Conservation (phyloP, 2,113 vertebrate genomes). For the Pleuronectes platessa region DNA sequence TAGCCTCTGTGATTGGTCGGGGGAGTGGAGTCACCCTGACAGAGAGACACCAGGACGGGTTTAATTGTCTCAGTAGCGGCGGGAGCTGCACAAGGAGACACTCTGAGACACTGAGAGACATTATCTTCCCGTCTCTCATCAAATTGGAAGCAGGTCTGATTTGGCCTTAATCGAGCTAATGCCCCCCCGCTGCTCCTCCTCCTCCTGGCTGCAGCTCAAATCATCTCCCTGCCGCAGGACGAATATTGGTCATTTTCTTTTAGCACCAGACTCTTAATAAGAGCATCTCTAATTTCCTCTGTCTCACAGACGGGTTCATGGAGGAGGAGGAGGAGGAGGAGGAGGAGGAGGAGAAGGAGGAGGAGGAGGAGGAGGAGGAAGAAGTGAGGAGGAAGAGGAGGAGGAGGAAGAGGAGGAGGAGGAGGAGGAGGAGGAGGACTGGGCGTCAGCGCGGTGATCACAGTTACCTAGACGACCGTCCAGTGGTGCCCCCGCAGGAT, state of each 20-base stretch:
- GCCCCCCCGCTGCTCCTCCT: conserved; percentile 67
- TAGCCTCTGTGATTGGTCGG: conserved; percentile 31
- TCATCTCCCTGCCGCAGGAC: conserved; percentile 61
- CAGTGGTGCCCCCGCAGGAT: conserved; percentile 54
- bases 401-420: too few relatives aligned
- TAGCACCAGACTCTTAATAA: conserved; percentile 70
- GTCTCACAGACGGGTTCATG: conserved; percentile 64
- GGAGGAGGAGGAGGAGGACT: conserved; percentile 46
- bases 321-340: conserved; percentile 42
- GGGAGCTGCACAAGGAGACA: conserved; percentile 59
- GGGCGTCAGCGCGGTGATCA: conserved; percentile 76
- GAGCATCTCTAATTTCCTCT: conserved; percentile 71
- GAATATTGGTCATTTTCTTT: conserved; percentile 73
- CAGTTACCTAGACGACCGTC: conserved; percentile 83
- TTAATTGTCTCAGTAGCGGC: conserved; percentile 63
- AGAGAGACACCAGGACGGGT: conserved; percentile 61
- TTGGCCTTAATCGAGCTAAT: conserved; percentile 76
- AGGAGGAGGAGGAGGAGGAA: conserved; percentile 50
- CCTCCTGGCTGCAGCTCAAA: conserved; percentile 56
- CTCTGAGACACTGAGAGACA: conserved; percentile 44
- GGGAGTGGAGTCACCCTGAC: conserved; percentile 45
- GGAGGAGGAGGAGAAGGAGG: too few relatives aligned
- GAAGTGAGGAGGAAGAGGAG: conserved; percentile 47
- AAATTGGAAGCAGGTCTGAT: conserved; percentile 73
- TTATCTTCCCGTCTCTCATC: conserved; percentile 69